Percentiles rank a stretch among this genome's conserved stretches.
Evolutionary conservation across 2,888 invertebrate genomes (phyloP).

Genomic region (Norana najaformis): DNA sequence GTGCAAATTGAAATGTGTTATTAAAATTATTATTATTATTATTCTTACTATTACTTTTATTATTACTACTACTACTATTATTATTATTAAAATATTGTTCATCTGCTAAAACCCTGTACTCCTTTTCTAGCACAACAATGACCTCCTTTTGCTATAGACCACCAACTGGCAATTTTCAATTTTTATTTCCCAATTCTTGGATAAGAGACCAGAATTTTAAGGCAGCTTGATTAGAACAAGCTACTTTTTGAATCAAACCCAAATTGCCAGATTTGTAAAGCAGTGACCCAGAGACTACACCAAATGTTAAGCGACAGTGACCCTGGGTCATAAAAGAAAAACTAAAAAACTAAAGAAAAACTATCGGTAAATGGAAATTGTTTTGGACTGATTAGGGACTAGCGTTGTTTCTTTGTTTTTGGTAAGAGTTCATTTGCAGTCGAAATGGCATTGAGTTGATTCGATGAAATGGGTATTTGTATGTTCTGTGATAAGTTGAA

Average conservation of each 20-base stretch:
- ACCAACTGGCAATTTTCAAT: no score
- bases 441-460: neutral
- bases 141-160: no score
- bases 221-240: no score
- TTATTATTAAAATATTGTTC: neutral
- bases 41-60: neutral
- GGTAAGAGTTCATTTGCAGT: neutral
- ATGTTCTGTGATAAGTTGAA: slow-evolving; percentile 13
- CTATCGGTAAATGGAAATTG: neutral
- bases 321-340: neutral
- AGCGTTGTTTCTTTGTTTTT: neutral
- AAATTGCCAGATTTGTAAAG: neutral
- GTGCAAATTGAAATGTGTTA: no score
- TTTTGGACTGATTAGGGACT: neutral
- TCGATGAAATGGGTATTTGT: neutral
- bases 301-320: neutral
- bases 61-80: neutral
- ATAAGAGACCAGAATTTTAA: no score
- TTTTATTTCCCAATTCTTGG: no score
- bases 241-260: no score
- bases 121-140: no score
- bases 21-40: neutral
- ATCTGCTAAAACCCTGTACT: no score
- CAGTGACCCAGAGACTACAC: neutral
- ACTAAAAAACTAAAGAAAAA: no score